phyloP scores from a whole-genome alignment of 2,888 invertebrate species.

The Andrena fulva region DNA sequence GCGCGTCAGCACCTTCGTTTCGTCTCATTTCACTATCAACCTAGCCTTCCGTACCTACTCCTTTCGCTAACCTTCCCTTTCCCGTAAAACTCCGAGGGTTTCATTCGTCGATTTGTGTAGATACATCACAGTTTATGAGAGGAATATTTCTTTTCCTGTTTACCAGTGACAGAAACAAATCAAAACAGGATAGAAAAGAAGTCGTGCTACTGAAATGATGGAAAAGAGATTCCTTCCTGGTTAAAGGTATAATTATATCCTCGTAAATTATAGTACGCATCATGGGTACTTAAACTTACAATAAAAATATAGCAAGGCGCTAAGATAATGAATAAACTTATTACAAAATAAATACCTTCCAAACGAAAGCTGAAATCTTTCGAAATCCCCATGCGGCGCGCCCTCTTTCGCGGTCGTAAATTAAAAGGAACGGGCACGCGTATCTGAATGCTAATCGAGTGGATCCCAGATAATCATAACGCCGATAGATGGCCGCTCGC shows the following conservation, averaged over 20 bases:
- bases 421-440: not conserved
- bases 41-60: not conserved
- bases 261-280: not conserved
- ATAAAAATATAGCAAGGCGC: not conserved
- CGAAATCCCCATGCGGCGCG: not conserved
- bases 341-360: not conserved
- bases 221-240: not conserved
- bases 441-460: constrained; percentile 13
- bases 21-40: constrained; percentile 28
- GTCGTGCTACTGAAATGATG: no score
- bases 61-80: not conserved
- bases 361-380: not conserved
- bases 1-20: constrained; percentile 62
- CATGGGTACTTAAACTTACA: not conserved
- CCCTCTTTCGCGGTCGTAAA: not conserved
- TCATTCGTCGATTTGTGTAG: not conserved
- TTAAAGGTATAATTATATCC: not conserved
- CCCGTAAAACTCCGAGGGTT: not conserved
- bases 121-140: no score
- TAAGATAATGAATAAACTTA: not conserved
- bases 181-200: no score
- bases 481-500: not conserved
- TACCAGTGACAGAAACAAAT: no score
- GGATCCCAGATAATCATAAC: constrained; percentile 30
- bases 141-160: no score